Percentiles rank a stretch among this genome's conserved stretches.
phyloP scores from a whole-genome alignment of 2,888 invertebrate species.

The Calliphora vomitoria region DNA sequence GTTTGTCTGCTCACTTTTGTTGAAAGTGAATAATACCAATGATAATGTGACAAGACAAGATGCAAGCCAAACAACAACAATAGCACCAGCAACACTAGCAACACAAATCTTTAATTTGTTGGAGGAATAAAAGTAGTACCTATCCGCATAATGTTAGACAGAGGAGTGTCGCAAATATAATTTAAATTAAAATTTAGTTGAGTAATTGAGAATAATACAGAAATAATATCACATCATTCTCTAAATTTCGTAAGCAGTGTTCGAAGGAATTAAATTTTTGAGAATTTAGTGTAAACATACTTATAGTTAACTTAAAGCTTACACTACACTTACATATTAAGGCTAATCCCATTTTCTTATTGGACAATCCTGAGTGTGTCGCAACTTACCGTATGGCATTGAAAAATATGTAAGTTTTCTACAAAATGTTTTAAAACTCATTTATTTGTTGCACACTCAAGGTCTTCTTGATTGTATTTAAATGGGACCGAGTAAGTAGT shows the following conservation, averaged over 20 bases:
- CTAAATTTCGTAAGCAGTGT: too few relatives aligned
- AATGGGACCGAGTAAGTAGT: slow-evolving; percentile 8
- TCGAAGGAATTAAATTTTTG: too few relatives aligned
- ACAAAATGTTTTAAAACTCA: slow-evolving; percentile 60
- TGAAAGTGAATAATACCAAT: slow-evolving; percentile 62
- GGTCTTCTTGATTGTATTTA: slow-evolving; percentile 31
- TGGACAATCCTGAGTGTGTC: neutral
- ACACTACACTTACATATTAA: too few relatives aligned
- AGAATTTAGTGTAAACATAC: too few relatives aligned
- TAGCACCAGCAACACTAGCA: too few relatives aligned
- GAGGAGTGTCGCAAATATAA: neutral
- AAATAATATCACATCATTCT: too few relatives aligned
- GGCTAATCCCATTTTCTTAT: neutral
- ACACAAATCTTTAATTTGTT: slow-evolving; percentile 6
- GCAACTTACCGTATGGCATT: slow-evolving; percentile 39
- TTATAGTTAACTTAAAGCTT: too few relatives aligned
- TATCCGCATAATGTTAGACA: too few relatives aligned
- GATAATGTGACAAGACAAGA: slow-evolving; percentile 63
- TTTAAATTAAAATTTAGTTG: neutral
- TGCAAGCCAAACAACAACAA: slow-evolving; percentile 32
- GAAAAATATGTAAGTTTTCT: slow-evolving; percentile 60
- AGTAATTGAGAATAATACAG: too few relatives aligned
- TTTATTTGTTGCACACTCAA: slow-evolving; percentile 64
- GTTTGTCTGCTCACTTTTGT: slow-evolving; percentile 34
- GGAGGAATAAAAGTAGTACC: neutral